Conservation (phyloP, 2,888 invertebrate genomes). For the Mythimna lalbum region DNA sequence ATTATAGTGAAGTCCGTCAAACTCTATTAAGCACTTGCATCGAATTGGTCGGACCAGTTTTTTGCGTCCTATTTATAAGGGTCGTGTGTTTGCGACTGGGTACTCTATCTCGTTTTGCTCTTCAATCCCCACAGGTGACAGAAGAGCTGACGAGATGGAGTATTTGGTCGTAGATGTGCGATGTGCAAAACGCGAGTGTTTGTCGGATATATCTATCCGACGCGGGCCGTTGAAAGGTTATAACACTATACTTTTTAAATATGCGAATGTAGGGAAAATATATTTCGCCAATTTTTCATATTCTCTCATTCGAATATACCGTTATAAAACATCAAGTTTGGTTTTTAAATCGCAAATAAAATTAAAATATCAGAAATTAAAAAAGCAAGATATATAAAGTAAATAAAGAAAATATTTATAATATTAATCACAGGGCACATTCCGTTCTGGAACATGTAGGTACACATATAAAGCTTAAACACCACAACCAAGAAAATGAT, state of each 20-base stretch:
- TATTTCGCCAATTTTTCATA: too few species aligned
- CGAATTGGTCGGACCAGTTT: too few species aligned
- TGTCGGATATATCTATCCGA: too few species aligned
- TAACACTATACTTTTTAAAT: slow-evolving; percentile 1
- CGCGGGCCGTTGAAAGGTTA: too few species aligned
- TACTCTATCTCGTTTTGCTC: too few species aligned
- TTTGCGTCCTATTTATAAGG: too few species aligned
- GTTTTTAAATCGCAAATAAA: slow-evolving; percentile 12
- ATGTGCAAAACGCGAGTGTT: too few species aligned
- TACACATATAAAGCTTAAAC: slow-evolving; percentile 17
- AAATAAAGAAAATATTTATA: slow-evolving; percentile 31
- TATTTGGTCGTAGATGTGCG: too few species aligned
- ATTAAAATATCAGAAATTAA: slow-evolving; percentile 21
- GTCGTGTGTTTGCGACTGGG: too few species aligned
- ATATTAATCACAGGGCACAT: slow-evolving; percentile 48
- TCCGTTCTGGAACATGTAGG: slow-evolving; percentile 36
- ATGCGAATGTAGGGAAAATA: slow-evolving; percentile 17
- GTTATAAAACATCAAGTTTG: not conserved
- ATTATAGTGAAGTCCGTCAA: not conserved
- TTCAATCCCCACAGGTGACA: too few species aligned
- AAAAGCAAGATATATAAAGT: slow-evolving; percentile 49
- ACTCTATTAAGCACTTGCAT: not conserved
- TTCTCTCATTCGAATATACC: not conserved
- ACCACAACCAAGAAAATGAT: slow-evolving; percentile 53
- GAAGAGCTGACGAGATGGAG: too few species aligned